Evolutionary conservation across 2,888 invertebrate genomes (phyloP).

Genomic region (Oligia fasciuncula): DNA sequence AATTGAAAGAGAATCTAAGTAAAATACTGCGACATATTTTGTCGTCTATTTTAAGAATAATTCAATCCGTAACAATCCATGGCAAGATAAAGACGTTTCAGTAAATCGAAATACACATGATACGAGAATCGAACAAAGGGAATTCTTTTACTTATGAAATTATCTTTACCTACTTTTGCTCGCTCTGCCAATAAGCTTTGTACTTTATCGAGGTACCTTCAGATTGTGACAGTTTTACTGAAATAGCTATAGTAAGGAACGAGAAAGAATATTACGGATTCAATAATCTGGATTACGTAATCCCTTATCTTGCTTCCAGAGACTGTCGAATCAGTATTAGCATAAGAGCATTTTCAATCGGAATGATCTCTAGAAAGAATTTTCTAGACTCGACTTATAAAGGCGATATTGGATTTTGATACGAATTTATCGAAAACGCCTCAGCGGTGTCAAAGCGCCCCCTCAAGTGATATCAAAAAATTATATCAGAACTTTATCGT

Average conservation of each 20-base stretch:
- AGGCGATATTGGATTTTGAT: slow-evolving; percentile 84
- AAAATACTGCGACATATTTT: background rate
- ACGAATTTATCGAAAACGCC: slow-evolving; percentile 82
- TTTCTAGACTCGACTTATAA: slow-evolving; percentile 70
- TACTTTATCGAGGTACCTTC: slow-evolving; percentile 55
- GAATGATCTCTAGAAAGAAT: slow-evolving; percentile 71
- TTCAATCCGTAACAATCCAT: slow-evolving; percentile 26
- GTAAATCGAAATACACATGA: slow-evolving; percentile 42
- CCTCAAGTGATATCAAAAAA: slow-evolving; percentile 82
- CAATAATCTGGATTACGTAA: slow-evolving; percentile 65
- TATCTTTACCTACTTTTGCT: slow-evolving; percentile 45
- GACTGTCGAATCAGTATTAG: slow-evolving; percentile 66
- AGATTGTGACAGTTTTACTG: slow-evolving; percentile 58
- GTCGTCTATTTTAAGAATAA: slow-evolving; percentile 15
- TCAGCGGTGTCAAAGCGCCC: slow-evolving; percentile 82
- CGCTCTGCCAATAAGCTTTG: slow-evolving; percentile 42
- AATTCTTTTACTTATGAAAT: slow-evolving; percentile 55
- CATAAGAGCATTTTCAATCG: slow-evolving; percentile 77
- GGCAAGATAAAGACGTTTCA: slow-evolving; percentile 32
- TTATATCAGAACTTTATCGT: slow-evolving; percentile 86
- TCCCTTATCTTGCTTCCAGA: slow-evolving; percentile 60
- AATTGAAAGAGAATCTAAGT: background rate
- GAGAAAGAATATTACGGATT: slow-evolving; percentile 60
- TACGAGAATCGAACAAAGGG: slow-evolving; percentile 51
- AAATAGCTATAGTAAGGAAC: slow-evolving; percentile 35